phyloP scores from a whole-genome alignment of 1,140 invertebrate genomes.

The Augochlora pura region DNA sequence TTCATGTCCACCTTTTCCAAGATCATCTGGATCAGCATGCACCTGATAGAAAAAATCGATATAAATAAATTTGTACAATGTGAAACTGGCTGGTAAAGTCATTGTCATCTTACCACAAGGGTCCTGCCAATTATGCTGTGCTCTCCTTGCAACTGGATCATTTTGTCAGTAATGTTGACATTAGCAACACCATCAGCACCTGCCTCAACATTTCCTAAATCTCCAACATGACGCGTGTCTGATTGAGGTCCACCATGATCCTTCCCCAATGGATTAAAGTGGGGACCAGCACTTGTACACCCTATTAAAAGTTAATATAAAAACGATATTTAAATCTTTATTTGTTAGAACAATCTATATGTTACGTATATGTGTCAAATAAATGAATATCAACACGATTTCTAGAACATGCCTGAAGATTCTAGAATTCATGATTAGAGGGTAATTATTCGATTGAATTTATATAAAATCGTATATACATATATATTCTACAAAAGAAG shows the following conservation, averaged over 20 bases:
- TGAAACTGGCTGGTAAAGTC: background rate
- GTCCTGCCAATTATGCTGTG: slow-evolving; percentile 93
- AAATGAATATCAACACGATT: background rate
- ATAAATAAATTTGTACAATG: background rate
- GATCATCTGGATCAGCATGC: slow-evolving; percentile 96
- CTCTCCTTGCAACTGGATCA: slow-evolving; percentile 87
- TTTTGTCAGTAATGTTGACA: slow-evolving; percentile 88
- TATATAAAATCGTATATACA: background rate
- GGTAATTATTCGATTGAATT: background rate
- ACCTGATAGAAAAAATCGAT: slow-evolving; percentile 76
- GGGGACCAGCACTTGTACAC: slow-evolving; percentile 96
- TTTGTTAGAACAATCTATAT: background rate
- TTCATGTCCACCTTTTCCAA: slow-evolving; percentile 96
- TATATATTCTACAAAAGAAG: background rate
- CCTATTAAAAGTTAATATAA: slow-evolving; percentile 79
- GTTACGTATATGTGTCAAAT: background rate
- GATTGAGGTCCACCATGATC: slow-evolving; percentile 92
- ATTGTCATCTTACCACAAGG: slow-evolving; percentile 84
- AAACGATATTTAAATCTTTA: background rate
- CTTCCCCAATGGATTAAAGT: slow-evolving; percentile 94
- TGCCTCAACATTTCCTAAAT: slow-evolving; percentile 94
- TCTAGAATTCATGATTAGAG: background rate
- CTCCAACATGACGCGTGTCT: slow-evolving; percentile 90
- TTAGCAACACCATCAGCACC: slow-evolving; percentile 86
- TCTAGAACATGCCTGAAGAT: background rate